A percentile compares a stretch with the other conserved stretches of the same genome.
Conservation (phyloP, 2,113 vertebrate genomes). For the Rousettus leschenaultii region DNA sequence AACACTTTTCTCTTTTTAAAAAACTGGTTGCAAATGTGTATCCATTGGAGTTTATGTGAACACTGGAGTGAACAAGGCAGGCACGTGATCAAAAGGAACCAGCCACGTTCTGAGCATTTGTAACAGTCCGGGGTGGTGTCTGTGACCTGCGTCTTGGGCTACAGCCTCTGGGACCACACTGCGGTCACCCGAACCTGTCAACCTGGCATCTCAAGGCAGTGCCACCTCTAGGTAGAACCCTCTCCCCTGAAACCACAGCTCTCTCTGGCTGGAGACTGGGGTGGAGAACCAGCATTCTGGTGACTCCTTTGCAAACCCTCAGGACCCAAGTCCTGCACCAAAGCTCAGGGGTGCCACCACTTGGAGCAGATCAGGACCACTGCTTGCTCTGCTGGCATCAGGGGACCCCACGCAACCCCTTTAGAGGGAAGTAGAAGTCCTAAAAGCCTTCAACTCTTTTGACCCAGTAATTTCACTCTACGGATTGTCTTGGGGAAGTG, state of each 20-base stretch:
- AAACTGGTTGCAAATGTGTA: not conserved
- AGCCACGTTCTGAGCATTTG: not conserved
- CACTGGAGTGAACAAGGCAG: not conserved
- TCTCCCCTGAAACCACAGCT: not conserved
- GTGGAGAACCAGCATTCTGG: too few relatives aligned
- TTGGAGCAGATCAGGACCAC: not conserved
- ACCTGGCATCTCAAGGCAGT: not conserved
- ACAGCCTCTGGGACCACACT: not conserved
- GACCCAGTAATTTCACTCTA: not conserved
- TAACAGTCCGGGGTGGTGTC: not conserved
- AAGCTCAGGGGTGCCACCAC: not conserved
- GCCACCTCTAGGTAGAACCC: not conserved
- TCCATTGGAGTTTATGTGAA: not conserved
- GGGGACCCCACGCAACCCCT: not conserved
- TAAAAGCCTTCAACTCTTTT: not conserved
- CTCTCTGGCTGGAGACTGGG: not conserved
- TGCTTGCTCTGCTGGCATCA: not conserved
- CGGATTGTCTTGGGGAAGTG: not conserved
- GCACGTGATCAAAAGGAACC: accelerated
- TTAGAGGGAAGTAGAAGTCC: not conserved
- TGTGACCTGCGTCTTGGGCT: not conserved
- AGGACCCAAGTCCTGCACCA: not conserved
- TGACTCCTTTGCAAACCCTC: not conserved
- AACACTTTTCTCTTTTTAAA: not conserved
- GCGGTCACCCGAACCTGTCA: not conserved